phyloP scores from a whole-genome alignment of 2,797 vertebrate genomes.

The Orientallactaga sibirica region DNA sequence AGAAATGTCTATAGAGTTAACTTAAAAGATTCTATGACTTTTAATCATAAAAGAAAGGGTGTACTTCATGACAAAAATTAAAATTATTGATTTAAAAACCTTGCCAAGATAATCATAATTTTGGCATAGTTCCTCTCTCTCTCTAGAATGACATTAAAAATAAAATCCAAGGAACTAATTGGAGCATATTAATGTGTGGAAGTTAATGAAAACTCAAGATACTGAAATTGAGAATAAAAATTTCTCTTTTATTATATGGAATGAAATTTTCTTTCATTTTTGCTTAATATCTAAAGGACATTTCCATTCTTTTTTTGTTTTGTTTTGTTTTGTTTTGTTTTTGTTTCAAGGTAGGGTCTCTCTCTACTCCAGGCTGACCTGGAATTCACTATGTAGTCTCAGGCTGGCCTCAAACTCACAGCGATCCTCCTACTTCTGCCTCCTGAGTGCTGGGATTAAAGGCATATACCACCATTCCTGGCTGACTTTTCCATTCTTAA shows the following conservation, averaged over 20 bases:
- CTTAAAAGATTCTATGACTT: conserved; percentile 22
- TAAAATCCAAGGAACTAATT: conserved; percentile 63
- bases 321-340: too few relatives aligned
- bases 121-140: conserved; percentile 21
- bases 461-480: too few relatives aligned
- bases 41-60: conserved; percentile 48
- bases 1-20: not conserved
- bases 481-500: too few relatives aligned
- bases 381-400: too few relatives aligned
- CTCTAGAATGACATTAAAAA: conserved; percentile 54
- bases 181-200: conserved; percentile 32
- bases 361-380: too few relatives aligned
- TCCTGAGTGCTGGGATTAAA: too few relatives aligned
- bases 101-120: conserved; percentile 53
- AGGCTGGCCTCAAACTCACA: too few relatives aligned
- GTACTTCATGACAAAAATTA: conserved; percentile 52
- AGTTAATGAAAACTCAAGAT: conserved; percentile 80
- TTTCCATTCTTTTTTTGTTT: too few relatives aligned
- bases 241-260: conserved; percentile 71
- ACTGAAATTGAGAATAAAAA: conserved; percentile 57
- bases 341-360: too few relatives aligned
- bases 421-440: too few relatives aligned
- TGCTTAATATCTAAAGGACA: conserved; percentile 28
- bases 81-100: conserved; percentile 64
- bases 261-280: conserved; percentile 44